phyloP scores from a whole-genome alignment of 2,888 invertebrate genomes.

The Pristionchus mayeri region DNA sequence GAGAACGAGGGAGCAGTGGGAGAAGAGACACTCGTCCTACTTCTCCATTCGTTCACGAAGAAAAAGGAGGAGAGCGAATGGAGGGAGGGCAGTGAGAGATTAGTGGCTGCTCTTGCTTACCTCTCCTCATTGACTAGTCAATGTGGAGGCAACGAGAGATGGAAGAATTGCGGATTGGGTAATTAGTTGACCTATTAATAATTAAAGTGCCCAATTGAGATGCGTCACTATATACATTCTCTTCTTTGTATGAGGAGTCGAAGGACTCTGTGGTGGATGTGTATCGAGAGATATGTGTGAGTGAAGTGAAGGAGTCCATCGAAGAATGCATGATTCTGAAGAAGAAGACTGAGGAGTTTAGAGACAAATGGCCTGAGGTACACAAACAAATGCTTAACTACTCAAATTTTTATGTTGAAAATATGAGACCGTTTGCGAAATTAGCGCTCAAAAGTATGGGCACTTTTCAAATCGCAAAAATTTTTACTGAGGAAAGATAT shows the following conservation, averaged over 20 bases:
- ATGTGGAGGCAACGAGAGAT: neutral
- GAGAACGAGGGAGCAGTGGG: neutral
- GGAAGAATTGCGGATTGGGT: conserved; percentile 32
- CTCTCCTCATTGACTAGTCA: neutral
- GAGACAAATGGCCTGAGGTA: conserved; percentile 65
- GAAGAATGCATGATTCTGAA: conserved; percentile 54
- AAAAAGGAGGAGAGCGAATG: neutral
- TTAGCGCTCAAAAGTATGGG: too few species aligned
- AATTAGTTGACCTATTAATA: too few species aligned
- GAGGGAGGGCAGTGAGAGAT: neutral
- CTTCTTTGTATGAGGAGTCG: neutral
- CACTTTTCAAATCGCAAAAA: too few species aligned
- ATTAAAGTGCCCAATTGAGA: neutral
- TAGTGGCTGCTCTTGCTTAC: conserved; percentile 28
- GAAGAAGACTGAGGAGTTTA: conserved; percentile 55
- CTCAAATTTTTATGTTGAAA: neutral
- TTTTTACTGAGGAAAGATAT: too few species aligned
- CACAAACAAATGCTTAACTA: neutral
- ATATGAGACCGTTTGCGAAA: too few species aligned
- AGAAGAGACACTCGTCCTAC: conserved; percentile 14
- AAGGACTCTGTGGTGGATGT: conserved; percentile 51
- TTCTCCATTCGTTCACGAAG: conserved; percentile 7
- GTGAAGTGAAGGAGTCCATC: conserved; percentile 57
- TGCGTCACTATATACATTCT: neutral
- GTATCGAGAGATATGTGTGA: conserved; percentile 54